Base-by-base conservation (phyloP, 53 echinoderm and acorn worm genomes). In the Luidia sarsii region DNA sequence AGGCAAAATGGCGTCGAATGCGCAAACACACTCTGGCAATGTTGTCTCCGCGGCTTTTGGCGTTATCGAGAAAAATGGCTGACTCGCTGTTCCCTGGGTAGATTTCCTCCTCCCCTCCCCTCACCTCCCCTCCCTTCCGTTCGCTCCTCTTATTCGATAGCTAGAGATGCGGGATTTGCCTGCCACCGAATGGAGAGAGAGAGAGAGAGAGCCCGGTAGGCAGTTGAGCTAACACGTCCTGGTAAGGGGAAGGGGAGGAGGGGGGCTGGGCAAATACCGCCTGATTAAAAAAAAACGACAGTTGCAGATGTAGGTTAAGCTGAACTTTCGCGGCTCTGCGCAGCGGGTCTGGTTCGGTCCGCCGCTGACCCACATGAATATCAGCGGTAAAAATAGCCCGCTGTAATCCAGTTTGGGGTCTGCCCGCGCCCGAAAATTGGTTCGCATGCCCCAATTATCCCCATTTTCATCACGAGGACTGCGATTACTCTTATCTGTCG, bases 1-100 rank as follows among this genome's bases (percentile, higher is more conserved):
- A 60, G 59, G 43, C 59, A 41, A 59, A 43, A 77, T 61, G n/a
- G n/a, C n/a, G 62, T 77, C 77, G 61, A 61, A 16, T 77, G 61
- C 46, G 77, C 61, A 55, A 77, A 77, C 30, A 77, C 28, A 46
- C 34, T 28, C 25, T 33, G 45, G 77, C 45, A 45, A 77, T 57
- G 46, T 60, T 77, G 35, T 77, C 30, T 77, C 45, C 61, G 59
- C 77, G 24, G n/a, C n/a, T 30, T 77, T 38, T 77, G 18, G 45
- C 77, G 33, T 61, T n/a, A n/a, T n/a, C n/a, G n/a, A n/a, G n/a
- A n/a, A n/a, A n/a, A n/a, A n/a, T n/a, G n/a, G n/a, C 25, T 52
- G 2, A 48, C 61, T 28, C 61, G 36, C 38, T 39, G 10, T 46
- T 57, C 8, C 45, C n/a, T 0, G 9, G 77, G 43, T 37, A 27